Percentiles rank a stretch among this genome's conserved stretches.
phyloP scores from a whole-genome alignment of 2,888 invertebrate genomes.

The Erpobdella octoculata region DNA sequence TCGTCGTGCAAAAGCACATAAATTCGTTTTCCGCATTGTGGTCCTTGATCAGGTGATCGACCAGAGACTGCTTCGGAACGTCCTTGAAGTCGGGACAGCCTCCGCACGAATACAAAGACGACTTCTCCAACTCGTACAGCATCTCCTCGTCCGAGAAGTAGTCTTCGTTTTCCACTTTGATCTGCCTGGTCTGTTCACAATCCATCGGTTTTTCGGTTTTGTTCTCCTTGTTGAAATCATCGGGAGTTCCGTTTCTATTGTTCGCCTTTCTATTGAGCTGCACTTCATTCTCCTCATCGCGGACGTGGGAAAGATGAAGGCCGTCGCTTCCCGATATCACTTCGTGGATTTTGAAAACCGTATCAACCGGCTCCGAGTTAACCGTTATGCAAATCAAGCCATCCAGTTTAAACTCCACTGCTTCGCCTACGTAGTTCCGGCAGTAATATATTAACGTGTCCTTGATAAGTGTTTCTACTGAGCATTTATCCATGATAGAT shows the following conservation, averaged over 20 bases:
- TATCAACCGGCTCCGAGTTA: constrained; percentile 12
- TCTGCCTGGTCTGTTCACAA: constrained; percentile 1
- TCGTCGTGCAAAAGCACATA: constrained; percentile 10
- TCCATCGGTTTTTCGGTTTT: background rate
- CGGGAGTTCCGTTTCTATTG: background rate
- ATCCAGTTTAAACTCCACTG: constrained; percentile 23
- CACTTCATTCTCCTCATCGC: no score
- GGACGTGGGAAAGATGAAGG: no score
- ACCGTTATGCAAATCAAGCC: constrained; percentile 26
- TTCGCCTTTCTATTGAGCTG: no score
- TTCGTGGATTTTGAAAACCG: constrained; percentile 29
- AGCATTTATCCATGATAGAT: constrained; percentile 31
- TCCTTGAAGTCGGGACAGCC: background rate
- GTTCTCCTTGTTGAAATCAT: constrained; percentile 10
- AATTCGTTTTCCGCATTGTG: constrained; percentile 4
- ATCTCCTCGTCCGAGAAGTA: background rate
- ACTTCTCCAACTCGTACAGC: background rate
- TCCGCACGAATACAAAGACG: constrained; percentile 1
- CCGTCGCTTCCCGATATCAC: constrained; percentile 5
- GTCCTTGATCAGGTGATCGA: constrained; percentile 5
- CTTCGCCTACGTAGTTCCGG: constrained; percentile 19
- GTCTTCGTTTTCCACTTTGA: background rate
- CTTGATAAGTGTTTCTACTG: constrained; percentile 23
- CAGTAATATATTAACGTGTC: constrained; percentile 28
- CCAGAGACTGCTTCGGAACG: background rate